phyloP scores from a whole-genome alignment of 2,797 vertebrate genomes.

The Echeneis naucrates region DNA sequence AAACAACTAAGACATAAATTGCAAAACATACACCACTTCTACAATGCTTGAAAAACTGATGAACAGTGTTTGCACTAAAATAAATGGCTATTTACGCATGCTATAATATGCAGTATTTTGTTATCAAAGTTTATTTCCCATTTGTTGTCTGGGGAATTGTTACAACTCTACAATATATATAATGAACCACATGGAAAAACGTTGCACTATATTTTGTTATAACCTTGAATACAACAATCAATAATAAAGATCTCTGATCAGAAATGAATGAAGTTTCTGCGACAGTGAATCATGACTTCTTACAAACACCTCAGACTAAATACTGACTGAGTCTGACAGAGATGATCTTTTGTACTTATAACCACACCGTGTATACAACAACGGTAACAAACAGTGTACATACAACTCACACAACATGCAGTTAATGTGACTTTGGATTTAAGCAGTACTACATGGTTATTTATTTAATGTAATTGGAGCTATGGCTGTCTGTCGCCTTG shows the following conservation, averaged over 20 bases:
- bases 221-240: no score
- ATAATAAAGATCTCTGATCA: background rate
- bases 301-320: constrained; percentile 42
- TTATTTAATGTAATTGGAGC: background rate
- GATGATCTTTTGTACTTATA: constrained; percentile 5
- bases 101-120: background rate
- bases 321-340: constrained; percentile 7
- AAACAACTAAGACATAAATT: constrained; percentile 4
- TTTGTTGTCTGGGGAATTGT: background rate
- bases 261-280: constrained; percentile 8
- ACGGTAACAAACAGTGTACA: constrained; percentile 12
- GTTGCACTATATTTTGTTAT: no score
- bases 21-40: background rate
- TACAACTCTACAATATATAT: background rate
- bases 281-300: constrained; percentile 41
- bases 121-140: background rate
- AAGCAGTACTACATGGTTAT: background rate
- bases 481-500: background rate
- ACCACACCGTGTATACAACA: constrained; percentile 33
- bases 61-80: background rate
- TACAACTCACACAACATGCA: background rate
- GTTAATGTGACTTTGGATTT: constrained; percentile 8
- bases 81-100: background rate
- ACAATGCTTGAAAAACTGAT: background rate
- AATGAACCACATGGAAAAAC: rapidly evolving